Evolutionary conservation across 2,888 invertebrate species (phyloP).

Genomic region (Heliconius ismenius): DNA sequence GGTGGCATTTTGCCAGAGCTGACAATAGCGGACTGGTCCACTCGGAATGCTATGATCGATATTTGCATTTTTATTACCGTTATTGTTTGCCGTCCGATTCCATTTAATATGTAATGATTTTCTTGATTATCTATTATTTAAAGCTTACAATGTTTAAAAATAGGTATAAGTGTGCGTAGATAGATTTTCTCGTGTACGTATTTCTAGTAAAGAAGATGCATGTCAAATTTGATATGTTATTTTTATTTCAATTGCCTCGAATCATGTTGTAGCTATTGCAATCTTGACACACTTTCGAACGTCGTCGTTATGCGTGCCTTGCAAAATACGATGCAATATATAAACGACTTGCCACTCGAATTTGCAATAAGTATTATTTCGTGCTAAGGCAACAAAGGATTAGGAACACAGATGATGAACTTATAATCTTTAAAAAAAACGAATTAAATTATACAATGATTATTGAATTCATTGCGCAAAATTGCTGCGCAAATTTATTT

Average conservation of each 20-base stretch:
- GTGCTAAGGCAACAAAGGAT: slow-evolving; percentile 30
- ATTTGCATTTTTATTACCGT: slow-evolving; percentile 68
- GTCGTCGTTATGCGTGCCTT: slow-evolving; percentile 75
- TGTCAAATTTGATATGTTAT: slow-evolving; percentile 46
- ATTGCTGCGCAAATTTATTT: background rate
- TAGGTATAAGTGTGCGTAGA: background rate
- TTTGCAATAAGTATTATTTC: slow-evolving; percentile 46
- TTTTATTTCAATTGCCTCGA: slow-evolving; percentile 64
- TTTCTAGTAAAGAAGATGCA: background rate
- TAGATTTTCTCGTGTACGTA: background rate
- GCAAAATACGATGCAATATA: slow-evolving; percentile 72
- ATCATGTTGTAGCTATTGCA: slow-evolving; percentile 69
- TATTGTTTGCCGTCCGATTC: slow-evolving; percentile 49
- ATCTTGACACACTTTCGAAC: slow-evolving; percentile 81
- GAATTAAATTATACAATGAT: too few relatives aligned
- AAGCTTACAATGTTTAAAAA: background rate
- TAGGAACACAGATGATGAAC: slow-evolving; percentile 5
- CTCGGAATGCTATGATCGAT: slow-evolving; percentile 59
- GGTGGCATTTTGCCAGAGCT: slow-evolving; percentile 62
- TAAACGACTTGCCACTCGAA: slow-evolving; percentile 53
- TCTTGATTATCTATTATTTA: slow-evolving; percentile 41
- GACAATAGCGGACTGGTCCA: slow-evolving; percentile 66
- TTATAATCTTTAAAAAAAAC: background rate
- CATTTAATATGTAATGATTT: slow-evolving; percentile 42
- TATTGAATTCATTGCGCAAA: too few relatives aligned